Conservation (phyloP, 2,113 vertebrate genomes). For the Hypanus sabinus region DNA sequence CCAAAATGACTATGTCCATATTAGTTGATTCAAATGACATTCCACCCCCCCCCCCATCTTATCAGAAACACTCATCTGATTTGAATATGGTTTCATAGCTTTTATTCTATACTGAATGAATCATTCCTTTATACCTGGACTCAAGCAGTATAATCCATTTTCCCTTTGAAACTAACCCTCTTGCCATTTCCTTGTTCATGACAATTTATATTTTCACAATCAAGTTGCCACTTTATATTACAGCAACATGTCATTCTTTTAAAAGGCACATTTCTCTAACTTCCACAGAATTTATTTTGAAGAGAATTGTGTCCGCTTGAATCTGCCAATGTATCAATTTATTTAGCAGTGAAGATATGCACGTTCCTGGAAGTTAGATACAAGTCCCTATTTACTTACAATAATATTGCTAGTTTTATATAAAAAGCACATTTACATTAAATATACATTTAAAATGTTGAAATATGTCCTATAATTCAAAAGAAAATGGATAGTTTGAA, state of each 20-base stretch:
- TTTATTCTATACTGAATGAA: neutral
- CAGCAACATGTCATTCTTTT: constrained; percentile 15
- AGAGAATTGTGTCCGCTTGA: constrained; percentile 6
- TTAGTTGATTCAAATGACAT: neutral
- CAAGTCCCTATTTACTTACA: neutral
- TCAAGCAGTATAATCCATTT: too few species aligned
- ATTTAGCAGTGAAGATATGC: neutral
- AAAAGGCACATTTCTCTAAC: constrained; percentile 4
- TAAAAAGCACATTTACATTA: neutral
- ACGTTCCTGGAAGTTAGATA: neutral
- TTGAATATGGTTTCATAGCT: neutral
- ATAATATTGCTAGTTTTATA: neutral
- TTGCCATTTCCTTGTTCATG: neutral
- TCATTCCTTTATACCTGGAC: neutral
- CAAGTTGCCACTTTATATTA: neutral
- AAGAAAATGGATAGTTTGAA: neutral
- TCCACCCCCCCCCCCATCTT: too few species aligned
- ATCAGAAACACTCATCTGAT: neutral
- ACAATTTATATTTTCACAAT: neutral
- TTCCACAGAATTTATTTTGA: constrained; percentile 37
- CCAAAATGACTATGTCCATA: neutral
- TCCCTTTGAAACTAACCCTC: too few species aligned
- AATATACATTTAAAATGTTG: neutral
- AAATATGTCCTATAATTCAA: neutral
- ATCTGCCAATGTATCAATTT: neutral